Base-by-base conservation (phyloP, 2,113 vertebrate genomes). In the Indicator indicator region DNA sequence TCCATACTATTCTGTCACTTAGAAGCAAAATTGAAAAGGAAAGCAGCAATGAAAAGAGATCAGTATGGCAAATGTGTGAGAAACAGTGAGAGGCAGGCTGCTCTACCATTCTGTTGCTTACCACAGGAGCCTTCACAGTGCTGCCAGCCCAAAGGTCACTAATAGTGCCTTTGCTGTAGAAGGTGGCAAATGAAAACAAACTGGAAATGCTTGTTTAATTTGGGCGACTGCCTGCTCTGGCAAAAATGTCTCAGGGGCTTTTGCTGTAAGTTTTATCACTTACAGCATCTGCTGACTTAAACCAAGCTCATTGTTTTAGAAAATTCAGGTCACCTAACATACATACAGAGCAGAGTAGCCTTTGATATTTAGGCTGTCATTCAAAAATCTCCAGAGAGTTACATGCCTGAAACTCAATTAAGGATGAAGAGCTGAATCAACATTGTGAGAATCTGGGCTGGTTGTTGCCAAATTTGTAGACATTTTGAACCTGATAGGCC, bases 351-450 rank as follows among this genome's bases (percentile, higher is more conserved):
- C 5, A 3, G 78, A 82, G 40, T 58, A 89, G 83, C 59, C 72
- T 88, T 93, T 32, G 11, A 70, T 94, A 93, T 89, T 96, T 89
- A 64, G 79, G 44, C 81, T 94, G 91, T 73, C 90, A 94, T 56
- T 96, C 91, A 91, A 90, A 81, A 93, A 40, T 71, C 92, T 93
- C 90, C 33, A 23, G 86, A 79, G 74, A 67, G 23, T 46, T 83
- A 78, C 65, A 28, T 74, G 70, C 28, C 79, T 89, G 86, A 93
- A 89, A 85, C 69, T 88, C 93, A 96, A 88, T 91, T 93, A 96
- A 85, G 54, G 85, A 36, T 86, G 86, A 92, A 86, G 88, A 88
- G 94, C 86, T 96, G 95, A 96, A 95, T 96, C 92, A 94, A 94
- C 88, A 90, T 40, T 65, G 55, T 0, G 1, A 71, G 91, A 68